phyloP scores from a whole-genome alignment of 2,888 invertebrate species.

The Syrista parreyssii region DNA sequence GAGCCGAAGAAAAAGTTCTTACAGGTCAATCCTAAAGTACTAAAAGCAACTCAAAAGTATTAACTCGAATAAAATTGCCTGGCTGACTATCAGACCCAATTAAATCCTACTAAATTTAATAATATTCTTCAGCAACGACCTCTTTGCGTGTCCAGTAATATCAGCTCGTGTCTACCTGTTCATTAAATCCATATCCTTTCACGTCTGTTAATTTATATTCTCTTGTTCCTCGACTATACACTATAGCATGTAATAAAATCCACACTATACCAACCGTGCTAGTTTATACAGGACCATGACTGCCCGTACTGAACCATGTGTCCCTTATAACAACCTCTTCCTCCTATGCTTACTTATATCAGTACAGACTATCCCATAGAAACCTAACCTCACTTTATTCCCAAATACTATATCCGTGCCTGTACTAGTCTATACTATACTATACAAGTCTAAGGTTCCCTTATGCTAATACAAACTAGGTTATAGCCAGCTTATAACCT shows the following conservation, averaged over 20 bases:
- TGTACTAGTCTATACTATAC: neutral
- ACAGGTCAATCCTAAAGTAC: neutral
- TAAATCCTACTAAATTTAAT: neutral
- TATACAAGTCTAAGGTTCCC: neutral
- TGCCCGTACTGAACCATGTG: neutral
- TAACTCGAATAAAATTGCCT: neutral
- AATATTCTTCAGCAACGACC: neutral
- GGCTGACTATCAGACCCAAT: neutral
- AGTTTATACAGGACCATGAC: neutral
- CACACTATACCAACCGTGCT: neutral
- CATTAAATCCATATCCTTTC: neutral
- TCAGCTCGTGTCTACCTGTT: neutral
- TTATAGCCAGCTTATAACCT: neutral
- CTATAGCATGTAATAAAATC: neutral
- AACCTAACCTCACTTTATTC: neutral
- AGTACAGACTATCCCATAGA: neutral
- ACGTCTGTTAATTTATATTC: neutral
- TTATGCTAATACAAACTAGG: neutral
- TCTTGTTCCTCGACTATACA: neutral
- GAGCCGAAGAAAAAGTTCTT: no score
- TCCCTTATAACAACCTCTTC: neutral
- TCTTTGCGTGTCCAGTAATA: neutral
- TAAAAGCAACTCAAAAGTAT: neutral
- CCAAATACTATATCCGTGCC: neutral
- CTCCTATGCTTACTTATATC: neutral